Percentiles rank a stretch among this genome's conserved stretches.
These are phyloP conservation scores for Muscidifurax raptorellus DNA, from an alignment of 1,140 invertebrate species.

Conservation along the genomic window DNA sequence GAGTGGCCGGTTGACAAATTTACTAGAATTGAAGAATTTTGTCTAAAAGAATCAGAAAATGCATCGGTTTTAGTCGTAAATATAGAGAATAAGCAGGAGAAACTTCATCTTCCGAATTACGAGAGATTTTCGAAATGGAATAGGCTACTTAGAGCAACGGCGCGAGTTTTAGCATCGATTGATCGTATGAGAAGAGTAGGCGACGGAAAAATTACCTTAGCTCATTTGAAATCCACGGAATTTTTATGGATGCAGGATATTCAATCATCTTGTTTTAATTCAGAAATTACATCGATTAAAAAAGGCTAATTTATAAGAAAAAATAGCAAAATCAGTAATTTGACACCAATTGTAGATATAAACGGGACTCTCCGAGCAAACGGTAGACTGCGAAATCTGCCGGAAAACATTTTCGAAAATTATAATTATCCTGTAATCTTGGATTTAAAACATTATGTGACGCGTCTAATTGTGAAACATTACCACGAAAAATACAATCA, in stretches of 20 bases:
- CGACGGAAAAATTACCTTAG: not conserved
- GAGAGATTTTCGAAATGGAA: too few species aligned
- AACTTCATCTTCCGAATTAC: too few species aligned
- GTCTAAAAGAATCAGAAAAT: too few species aligned
- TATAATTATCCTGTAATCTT: constrained; percentile 38
- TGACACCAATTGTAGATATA: not conserved
- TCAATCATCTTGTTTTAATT: not conserved
- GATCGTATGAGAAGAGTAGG: not conserved
- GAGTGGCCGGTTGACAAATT: too few species aligned
- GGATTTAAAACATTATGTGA: constrained; percentile 8
- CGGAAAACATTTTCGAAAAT: not conserved
- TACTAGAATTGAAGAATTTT: too few species aligned
- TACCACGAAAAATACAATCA: constrained; percentile 52
- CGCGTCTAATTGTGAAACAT: constrained; percentile 41
- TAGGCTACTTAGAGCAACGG: not conserved
- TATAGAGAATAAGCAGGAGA: too few species aligned
- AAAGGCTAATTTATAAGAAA: not conserved
- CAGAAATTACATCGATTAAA: not conserved
- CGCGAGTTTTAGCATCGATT: not conserved
- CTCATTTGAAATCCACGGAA: not conserved
- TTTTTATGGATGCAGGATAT: not conserved
- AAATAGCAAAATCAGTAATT: not conserved
- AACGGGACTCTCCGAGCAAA: not conserved
- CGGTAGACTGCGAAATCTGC: not conserved
- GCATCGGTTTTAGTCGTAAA: too few species aligned